Evolutionary conservation across 64 coral and sea anemone genomes (phyloP), one percentile per base, ranked within the genome.

Genomic region (Dendrophyllia cribrosa): DNA sequence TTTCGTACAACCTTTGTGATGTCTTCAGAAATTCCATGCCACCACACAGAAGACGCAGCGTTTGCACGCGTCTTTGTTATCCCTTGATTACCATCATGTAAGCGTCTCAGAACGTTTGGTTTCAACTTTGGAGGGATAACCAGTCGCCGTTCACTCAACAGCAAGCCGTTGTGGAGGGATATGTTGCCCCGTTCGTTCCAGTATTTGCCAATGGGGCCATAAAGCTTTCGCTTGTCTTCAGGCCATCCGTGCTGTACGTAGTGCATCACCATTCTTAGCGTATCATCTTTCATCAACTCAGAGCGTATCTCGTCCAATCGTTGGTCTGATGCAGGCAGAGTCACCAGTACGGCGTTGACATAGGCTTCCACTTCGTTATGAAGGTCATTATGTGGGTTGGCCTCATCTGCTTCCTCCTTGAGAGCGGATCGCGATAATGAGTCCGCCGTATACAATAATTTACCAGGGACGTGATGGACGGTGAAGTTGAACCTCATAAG

Each of bases 211-310:
- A 90, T 71, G 3, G 88, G 88, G 0, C 88, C 76, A 11, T 71
- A 82, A 2, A 82, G 59, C 20, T 70, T 90, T 8, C 46, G 56
- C 60, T 70, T 82, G 4, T 90, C 88, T 34, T 34, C 34, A 43
- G 76, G 88, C 88, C 74, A 82, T 11, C 88, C 63, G 70, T 90
- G 9, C 63, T 90, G 75, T 7, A 75, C 74, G 24, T 90, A 90
- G n/a, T 90, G 51, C 77, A 81, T 81, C 45, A 81, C 51, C 22
- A 59, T n/a, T 59, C 24, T 60, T 14, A 77, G 59, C 20, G 77
- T 91, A 43, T 91, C 78, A 26, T 85, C 79, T 72, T 43, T 91
- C 79, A 80, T 90, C 23, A 34, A 34, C 34, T 34, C 34, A 34
- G 34, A 34, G 34, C 34, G 34, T 34, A 34, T 34, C 2, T 34